phyloP scores from a whole-genome alignment of 2,113 vertebrate species.

The Phylloscopus trochilus region DNA sequence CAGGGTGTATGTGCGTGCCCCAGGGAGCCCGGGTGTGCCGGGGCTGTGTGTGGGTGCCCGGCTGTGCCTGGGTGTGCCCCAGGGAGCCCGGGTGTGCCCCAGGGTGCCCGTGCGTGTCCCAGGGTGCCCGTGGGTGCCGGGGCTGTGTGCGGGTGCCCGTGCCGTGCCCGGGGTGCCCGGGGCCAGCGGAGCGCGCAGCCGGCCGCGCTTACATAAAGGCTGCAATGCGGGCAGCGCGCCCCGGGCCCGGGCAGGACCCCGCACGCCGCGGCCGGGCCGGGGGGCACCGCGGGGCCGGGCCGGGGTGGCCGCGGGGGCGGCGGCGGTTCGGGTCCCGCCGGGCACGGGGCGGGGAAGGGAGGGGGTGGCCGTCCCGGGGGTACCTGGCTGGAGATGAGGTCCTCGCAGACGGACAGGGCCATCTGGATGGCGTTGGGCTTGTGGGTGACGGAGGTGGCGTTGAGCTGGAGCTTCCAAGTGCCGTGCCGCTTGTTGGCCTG shows the following conservation, averaged over 20 bases:
- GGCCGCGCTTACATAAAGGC: slow-evolving; percentile 54
- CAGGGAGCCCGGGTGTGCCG: too few relatives aligned
- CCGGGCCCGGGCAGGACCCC: not conserved
- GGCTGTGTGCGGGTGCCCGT: not conserved
- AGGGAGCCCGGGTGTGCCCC: not conserved
- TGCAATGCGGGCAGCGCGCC: slow-evolving; percentile 57
- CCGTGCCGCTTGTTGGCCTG: slow-evolving; percentile 91
- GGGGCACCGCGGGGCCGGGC: not conserved
- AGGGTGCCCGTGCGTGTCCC: not conserved
- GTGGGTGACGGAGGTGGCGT: slow-evolving; percentile 96
- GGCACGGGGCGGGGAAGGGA: not conserved
- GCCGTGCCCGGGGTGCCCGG: not conserved
- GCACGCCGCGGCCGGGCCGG: not conserved
- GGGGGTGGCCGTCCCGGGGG: not conserved
- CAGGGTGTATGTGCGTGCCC: too few relatives aligned
- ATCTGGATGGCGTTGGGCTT: slow-evolving; percentile 97
- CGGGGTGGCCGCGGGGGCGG: not conserved
- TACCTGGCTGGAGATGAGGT: slow-evolving; percentile 98
- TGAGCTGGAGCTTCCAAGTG: slow-evolving; percentile 92
- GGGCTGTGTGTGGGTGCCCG: too few relatives aligned
- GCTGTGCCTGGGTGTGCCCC: too few relatives aligned
- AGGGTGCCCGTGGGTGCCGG: fast-evolving
- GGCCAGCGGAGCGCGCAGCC: not conserved
- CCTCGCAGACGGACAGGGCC: slow-evolving; percentile 96
- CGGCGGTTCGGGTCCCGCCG: not conserved